These are phyloP conservation scores for Buceros bicornis DNA, from an alignment of 2,797 vertebrate species.

Conservation along the genomic window DNA sequence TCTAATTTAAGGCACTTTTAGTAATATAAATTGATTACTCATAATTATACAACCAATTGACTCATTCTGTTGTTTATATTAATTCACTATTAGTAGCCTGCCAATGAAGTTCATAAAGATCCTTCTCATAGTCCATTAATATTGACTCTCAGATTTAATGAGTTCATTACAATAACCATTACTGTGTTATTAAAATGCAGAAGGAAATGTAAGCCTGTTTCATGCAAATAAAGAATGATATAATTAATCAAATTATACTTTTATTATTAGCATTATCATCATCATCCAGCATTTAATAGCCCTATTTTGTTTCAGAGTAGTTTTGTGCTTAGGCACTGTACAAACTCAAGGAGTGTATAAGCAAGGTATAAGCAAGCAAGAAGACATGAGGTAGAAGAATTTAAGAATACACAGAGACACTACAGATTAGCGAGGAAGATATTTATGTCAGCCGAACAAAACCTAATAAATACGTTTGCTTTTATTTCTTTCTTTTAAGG, in stretches of 20 bases:
- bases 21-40: slow-evolving; percentile 58
- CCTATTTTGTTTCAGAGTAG: background rate
- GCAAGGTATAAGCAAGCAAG: background rate
- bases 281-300: slow-evolving; percentile 37
- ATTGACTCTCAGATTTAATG: slow-evolving; percentile 78
- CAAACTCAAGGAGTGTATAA: background rate
- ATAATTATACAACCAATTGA: slow-evolving; percentile 52
- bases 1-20: slow-evolving; percentile 52
- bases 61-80: slow-evolving; percentile 63
- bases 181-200: slow-evolving; percentile 69
- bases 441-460: background rate
- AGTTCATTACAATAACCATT: slow-evolving; percentile 76
- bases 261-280: slow-evolving; percentile 35
- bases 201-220: slow-evolving; percentile 63
- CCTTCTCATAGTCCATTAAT: slow-evolving; percentile 75
- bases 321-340: background rate
- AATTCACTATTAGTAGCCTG: slow-evolving; percentile 62
- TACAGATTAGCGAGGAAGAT: background rate
- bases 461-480: background rate
- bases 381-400: background rate
- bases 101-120: slow-evolving; percentile 71
- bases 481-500: background rate
- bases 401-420: background rate
- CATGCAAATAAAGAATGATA: slow-evolving; percentile 54
- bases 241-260: slow-evolving; percentile 59